Base-by-base conservation (phyloP, 2,113 vertebrate genomes). In the Microcebus tavaratra region DNA sequence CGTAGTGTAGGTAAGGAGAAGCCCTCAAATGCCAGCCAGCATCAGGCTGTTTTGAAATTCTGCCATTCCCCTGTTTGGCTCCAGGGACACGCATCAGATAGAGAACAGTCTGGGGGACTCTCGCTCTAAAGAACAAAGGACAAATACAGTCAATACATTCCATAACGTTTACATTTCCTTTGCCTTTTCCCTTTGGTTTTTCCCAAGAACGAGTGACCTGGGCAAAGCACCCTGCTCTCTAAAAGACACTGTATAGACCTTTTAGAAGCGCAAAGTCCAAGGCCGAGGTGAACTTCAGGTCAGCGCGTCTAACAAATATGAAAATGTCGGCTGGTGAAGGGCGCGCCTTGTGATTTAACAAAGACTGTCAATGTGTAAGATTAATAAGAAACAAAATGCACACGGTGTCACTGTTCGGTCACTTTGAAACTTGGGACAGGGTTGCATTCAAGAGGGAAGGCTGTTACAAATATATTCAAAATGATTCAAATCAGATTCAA, bases 321-420 rank as follows among this genome's bases (percentile, higher is more conserved):
- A 99, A 99, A 99, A 99, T 99, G 99, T 99, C 99, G 98, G 99
- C 99, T 99, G 99, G 99, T 99, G 99, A 99, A 99, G 99, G 99
- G 99, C 99, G 99, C 99, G 99, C 99, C 99, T 99, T 99, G 99
- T 99, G 99, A 99, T 99, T 99, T 99, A 99, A 99, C 99, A 99
- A 99, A 99, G 99, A 99, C 99, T 99, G 99, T 99, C 99, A 99
- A 99, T 99, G 99, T 99, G 98, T 98, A 99, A 99, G 99, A 99
- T 99, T 99, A 99, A 99, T 99, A 99, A 99, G 99, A 99, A 99
- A 99, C 99, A 99, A 99, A 99, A 99, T 99, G 99, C 99, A 99
- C 99, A 99, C 98, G 98, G 99, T 99, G 99, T 99, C 99, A 99
- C 99, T 99, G 98, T 99, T 99, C 99, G 99, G 99, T 99, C 99